A percentile compares a stretch with the other conserved stretches of the same genome.
phyloP scores from a whole-genome alignment of 1,140 invertebrate genomes.

The Lasaia peninsularis region DNA sequence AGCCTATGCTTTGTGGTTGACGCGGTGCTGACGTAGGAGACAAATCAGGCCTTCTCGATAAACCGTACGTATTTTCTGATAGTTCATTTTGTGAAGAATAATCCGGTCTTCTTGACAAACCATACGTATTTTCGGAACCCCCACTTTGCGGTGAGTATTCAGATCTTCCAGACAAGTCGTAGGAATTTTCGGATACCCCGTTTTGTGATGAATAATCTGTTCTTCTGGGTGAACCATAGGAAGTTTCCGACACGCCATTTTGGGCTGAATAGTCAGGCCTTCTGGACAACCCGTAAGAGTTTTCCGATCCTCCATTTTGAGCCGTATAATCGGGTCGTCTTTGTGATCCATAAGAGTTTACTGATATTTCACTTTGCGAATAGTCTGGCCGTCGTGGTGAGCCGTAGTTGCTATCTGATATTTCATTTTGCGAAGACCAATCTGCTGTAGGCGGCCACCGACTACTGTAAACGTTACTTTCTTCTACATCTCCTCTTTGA shows the following conservation, averaged over 20 bases:
- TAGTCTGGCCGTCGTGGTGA: constrained; percentile 18
- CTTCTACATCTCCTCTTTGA: constrained; percentile 38
- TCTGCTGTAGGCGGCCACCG: constrained; percentile 28
- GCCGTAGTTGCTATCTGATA: constrained; percentile 25
- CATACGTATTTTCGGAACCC: not conserved
- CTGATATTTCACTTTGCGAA: not conserved
- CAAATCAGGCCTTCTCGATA: constrained; percentile 28
- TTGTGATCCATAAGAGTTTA: not conserved
- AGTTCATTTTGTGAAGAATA: not conserved
- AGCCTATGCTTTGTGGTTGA: constrained; percentile 34
- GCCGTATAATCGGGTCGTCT: constrained; percentile 24
- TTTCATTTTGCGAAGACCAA: constrained; percentile 22
- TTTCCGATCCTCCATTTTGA: constrained; percentile 4
- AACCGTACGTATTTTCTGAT: constrained; percentile 16
- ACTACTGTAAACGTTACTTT: constrained; percentile 37
- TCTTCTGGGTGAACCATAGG: constrained; percentile 22
- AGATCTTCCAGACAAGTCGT: constrained; percentile 11
- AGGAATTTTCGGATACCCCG: not conserved
- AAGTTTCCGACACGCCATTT: constrained; percentile 9
- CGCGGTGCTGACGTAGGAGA: constrained; percentile 27
- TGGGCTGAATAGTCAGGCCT: not conserved
- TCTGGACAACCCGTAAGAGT: constrained; percentile 4
- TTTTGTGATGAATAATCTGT: not conserved
- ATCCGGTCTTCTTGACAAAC: not conserved
- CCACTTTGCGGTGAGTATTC: constrained; percentile 19